Evolutionary conservation across 1,140 invertebrate species (phyloP), one percentile per base, ranked within the genome.

Genomic region (Mizuhopecten yessoensis): DNA sequence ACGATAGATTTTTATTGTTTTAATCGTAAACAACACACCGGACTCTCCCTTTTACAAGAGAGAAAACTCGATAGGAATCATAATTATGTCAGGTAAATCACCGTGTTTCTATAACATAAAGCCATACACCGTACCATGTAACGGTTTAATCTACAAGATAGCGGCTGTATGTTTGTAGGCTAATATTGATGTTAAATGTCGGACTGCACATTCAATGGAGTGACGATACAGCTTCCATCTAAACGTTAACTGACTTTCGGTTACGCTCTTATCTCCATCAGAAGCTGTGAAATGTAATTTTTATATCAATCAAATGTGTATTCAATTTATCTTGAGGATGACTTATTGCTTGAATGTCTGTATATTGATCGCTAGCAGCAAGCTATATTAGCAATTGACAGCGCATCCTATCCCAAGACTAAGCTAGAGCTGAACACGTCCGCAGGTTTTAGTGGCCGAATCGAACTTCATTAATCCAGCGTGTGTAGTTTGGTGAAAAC

Each of bases 241-340:
- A 75, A 75, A 29, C n/a, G n/a, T 29, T 75, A 29, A 75, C n/a
- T 75, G 57, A 23, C 29, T 75, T 75, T 75, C 57, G 1, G 57
- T 75, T 75, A 7, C 57, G 57, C 57, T 75, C 57, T 75, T 75
- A 75, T 75, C 57, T 23, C n/a, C 23, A 75, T 75, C 57, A 29
- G 57, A 75, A 75, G 57, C 57, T 75, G 57, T 75, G 57, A 75
- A 75, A 75, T 75, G 29, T 75, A 13, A 75, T 75, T 75, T 75
- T 75, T 75, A 75, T 75, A 75, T 75, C 57, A 75, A 75, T 75
- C 57, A 75, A n/a, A 75, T 75, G 57, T 75, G 57, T 75, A 75
- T 75, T 75, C 57, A 75, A 75, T 75, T 75, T 75, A 75, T 75
- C 57, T 75, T 75, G 9, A 7, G 5, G 57, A 29, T 29, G 57